Percentiles rank a stretch among this genome's conserved stretches.
These are phyloP conservation scores for Spisula solida DNA, from an alignment of 2,888 invertebrate genomes.

Conservation along the genomic window DNA sequence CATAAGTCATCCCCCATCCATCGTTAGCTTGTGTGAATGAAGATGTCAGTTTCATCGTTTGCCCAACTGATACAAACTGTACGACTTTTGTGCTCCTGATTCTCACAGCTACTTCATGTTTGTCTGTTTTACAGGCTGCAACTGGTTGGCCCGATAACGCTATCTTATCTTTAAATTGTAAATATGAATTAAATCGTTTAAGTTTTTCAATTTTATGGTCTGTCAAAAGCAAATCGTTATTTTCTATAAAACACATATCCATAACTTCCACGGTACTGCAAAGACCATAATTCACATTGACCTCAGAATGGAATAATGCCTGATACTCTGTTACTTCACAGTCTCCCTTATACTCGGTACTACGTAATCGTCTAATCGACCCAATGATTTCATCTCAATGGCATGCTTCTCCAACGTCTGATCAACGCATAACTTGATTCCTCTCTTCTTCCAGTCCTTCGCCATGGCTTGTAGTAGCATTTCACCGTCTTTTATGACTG, in stretches of 20 bases:
- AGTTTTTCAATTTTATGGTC: not conserved
- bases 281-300: not conserved
- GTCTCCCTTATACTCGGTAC: not conserved
- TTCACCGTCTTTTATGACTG: conserved; percentile 31
- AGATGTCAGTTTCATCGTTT: not conserved
- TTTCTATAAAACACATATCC: conserved; percentile 10
- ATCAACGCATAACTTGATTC: conserved; percentile 14
- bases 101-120: not conserved
- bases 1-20: not conserved
- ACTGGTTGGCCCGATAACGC: conserved; percentile 3
- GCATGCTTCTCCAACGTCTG: not conserved
- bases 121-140: not conserved
- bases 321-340: conserved; percentile 3
- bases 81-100: not conserved
- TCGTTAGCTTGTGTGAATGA: not conserved
- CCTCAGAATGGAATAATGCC: not conserved
- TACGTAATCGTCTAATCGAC: not conserved
- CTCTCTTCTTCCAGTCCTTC: conserved; percentile 16
- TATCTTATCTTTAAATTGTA: conserved; percentile 17
- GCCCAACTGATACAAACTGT: conserved; percentile 11
- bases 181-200: not conserved
- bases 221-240: not conserved
- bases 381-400: not conserved
- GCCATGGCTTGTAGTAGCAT: not conserved
- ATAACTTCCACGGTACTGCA: too few species aligned